A percentile compares a stretch with the other conserved stretches of the same genome.
Evolutionary conservation across 2,797 vertebrate genomes (phyloP).

Genomic region (Bufotes viridis): DNA sequence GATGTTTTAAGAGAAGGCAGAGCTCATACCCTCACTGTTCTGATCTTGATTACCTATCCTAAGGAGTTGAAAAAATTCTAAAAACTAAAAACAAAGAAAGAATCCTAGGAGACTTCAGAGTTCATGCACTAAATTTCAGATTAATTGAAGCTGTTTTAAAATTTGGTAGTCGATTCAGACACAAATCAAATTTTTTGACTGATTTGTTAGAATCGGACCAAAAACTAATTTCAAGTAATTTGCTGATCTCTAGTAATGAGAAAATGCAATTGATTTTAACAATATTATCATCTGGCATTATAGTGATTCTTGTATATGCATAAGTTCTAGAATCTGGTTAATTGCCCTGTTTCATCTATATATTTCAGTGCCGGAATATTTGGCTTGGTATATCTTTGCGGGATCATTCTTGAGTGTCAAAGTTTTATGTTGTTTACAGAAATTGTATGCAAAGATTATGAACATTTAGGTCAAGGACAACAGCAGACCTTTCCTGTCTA

Average conservation of each 20-base stretch:
- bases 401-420: not conserved
- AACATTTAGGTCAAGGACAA: constrained; percentile 10
- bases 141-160: too few relatives aligned
- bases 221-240: too few relatives aligned
- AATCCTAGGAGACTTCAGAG: too few relatives aligned
- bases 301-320: not conserved
- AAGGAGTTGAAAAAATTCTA: too few relatives aligned
- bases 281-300: not conserved
- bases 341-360: not conserved
- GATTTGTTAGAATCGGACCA: too few relatives aligned
- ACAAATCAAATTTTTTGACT: too few relatives aligned
- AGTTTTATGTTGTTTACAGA: not conserved
- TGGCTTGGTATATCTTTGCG: not conserved
- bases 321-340: not conserved
- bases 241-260: not conserved
- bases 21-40: too few relatives aligned
- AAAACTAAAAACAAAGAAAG: too few relatives aligned
- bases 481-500: not conserved
- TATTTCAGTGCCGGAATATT: not conserved
- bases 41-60: too few relatives aligned
- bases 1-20: too few relatives aligned
- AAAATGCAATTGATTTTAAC: not conserved
- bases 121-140: too few relatives aligned
- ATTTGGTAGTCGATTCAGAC: too few relatives aligned
- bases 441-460: not conserved